Conservation (phyloP, 2,888 invertebrate genomes). For the Boloria selene region DNA sequence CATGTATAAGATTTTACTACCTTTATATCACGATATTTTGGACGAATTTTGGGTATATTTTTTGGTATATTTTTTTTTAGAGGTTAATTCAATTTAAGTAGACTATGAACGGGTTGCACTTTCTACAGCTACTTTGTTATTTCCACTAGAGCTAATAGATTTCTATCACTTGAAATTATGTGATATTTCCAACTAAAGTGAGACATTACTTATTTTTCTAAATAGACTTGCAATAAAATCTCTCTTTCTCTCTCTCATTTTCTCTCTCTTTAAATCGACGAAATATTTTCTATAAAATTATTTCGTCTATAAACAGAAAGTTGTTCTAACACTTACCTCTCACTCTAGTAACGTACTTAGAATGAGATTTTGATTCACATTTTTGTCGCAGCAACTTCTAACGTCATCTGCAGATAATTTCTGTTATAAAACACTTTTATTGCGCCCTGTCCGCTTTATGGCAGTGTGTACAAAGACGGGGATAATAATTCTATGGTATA, state of each 20-base stretch:
- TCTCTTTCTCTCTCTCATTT: too few relatives aligned
- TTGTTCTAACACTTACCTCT: too few relatives aligned
- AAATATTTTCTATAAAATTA: constrained; percentile 14
- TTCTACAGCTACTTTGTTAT: neutral
- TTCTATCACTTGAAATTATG: constrained; percentile 29
- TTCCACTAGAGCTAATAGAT: constrained; percentile 16
- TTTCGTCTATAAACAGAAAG: neutral
- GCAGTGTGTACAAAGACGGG: constrained; percentile 22
- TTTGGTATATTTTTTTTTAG: too few relatives aligned
- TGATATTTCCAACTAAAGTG: constrained; percentile 19
- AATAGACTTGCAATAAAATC: constrained; percentile 7
- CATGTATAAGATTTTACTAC: too few relatives aligned
- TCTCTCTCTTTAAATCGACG: too few relatives aligned
- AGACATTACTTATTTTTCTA: neutral
- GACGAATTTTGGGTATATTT: too few relatives aligned
- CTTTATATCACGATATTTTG: too few relatives aligned
- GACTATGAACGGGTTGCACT: constrained; percentile 2
- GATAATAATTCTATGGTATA: constrained; percentile 21
- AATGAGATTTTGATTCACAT: constrained; percentile 1
- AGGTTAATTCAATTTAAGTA: constrained; percentile 1
- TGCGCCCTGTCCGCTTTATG: constrained; percentile 5
- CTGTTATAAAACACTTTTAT: constrained; percentile 23
- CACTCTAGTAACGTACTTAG: neutral
- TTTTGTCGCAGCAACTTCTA: constrained; percentile 2
- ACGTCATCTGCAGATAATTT: constrained; percentile 19